Conservation (phyloP, 1,140 invertebrate species). For the Nasonia longicornis region DNA sequence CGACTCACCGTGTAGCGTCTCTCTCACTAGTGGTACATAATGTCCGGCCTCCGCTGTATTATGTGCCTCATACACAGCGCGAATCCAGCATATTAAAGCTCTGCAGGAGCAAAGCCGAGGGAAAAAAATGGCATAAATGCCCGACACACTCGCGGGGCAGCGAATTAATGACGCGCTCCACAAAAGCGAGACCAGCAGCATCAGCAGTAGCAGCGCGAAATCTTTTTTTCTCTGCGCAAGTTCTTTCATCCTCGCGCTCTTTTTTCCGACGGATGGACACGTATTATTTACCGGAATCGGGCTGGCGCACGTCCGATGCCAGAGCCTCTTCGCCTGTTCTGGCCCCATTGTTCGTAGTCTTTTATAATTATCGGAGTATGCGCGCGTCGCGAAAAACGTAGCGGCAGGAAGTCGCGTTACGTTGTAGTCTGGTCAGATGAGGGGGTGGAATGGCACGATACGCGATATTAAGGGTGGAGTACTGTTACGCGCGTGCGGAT, state of each 20-base stretch:
- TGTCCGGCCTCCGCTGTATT: slow-evolving; percentile 19
- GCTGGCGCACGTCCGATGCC: slow-evolving; percentile 47
- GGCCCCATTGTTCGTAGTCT: slow-evolving; percentile 57
- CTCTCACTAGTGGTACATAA: slow-evolving; percentile 15
- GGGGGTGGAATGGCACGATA: neutral
- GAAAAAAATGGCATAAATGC: slow-evolving; percentile 44
- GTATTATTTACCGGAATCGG: slow-evolving; percentile 53
- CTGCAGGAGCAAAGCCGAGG: neutral
- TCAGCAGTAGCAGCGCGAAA: neutral
- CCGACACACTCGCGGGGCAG: neutral
- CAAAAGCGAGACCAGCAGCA: slow-evolving; percentile 29
- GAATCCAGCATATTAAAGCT: neutral
- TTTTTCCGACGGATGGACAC: slow-evolving; percentile 28
- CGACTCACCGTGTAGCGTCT: neutral
- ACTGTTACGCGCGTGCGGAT: neutral
- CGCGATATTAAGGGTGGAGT: neutral
- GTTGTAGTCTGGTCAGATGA: neutral
- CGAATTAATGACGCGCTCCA: slow-evolving; percentile 45
- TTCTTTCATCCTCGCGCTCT: slow-evolving; percentile 21
- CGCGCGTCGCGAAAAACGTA: slow-evolving; percentile 20
- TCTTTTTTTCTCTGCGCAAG: slow-evolving; percentile 1
- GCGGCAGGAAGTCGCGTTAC: slow-evolving; percentile 19
- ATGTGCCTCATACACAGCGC: neutral
- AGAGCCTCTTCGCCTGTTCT: slow-evolving; percentile 44
- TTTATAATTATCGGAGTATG: slow-evolving; percentile 60